phyloP scores from a whole-genome alignment of 2,888 invertebrate species.

The Sialis lutaria region DNA sequence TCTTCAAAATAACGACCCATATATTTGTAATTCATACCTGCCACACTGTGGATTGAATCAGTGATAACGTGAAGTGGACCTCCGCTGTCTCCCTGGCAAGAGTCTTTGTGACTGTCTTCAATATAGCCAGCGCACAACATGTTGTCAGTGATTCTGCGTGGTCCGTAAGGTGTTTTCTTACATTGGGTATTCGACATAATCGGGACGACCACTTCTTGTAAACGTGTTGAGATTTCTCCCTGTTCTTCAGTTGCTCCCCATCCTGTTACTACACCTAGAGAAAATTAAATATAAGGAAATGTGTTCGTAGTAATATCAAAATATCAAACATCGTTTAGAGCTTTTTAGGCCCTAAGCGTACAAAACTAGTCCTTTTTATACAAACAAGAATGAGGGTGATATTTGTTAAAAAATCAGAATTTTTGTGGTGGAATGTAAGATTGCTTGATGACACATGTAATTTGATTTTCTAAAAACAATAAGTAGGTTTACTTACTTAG shows the following conservation, averaged over 20 bases:
- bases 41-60: constrained; percentile 31
- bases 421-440: too few relatives aligned
- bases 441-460: too few relatives aligned
- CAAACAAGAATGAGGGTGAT: too few relatives aligned
- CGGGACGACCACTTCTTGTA: constrained; percentile 62
- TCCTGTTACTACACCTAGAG: constrained; percentile 44
- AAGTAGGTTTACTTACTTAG: too few relatives aligned
- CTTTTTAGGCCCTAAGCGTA: too few relatives aligned
- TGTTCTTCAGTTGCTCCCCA: constrained; percentile 63
- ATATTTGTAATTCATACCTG: constrained; percentile 28
- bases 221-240: constrained; percentile 45
- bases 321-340: too few relatives aligned
- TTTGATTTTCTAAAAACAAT: too few relatives aligned
- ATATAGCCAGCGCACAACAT: constrained; percentile 64
- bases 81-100: constrained; percentile 71
- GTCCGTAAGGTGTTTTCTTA: constrained; percentile 44
- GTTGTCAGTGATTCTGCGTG: constrained; percentile 51
- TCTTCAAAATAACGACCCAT: too few relatives aligned
- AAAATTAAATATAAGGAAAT: neutral
- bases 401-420: too few relatives aligned
- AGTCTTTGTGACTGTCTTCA: constrained; percentile 52
- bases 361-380: neutral
- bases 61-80: constrained; percentile 52
- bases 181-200: constrained; percentile 51
- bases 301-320: too few relatives aligned